Conservation (phyloP, 1,140 invertebrate species). For the Temnothorax nylanderi region DNA sequence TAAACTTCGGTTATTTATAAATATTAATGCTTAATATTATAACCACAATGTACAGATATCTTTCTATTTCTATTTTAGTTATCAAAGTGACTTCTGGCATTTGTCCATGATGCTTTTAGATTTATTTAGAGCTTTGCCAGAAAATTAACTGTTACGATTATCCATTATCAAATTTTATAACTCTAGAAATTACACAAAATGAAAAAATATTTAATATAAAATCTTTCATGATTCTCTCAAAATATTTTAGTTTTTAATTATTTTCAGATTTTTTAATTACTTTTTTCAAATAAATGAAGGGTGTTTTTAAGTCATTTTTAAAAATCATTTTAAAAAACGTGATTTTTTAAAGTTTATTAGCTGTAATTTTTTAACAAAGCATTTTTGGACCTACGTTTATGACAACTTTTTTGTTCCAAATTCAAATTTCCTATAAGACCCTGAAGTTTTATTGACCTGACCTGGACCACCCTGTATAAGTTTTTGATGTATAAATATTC, state of each 20-base stretch:
- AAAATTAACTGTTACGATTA: neutral
- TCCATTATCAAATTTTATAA: neutral
- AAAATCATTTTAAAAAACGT: too few species aligned
- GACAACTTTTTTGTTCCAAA: too few species aligned
- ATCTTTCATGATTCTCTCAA: neutral
- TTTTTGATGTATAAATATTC: constrained; percentile 26
- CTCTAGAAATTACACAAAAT: neutral
- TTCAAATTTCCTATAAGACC: too few species aligned
- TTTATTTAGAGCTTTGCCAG: constrained; percentile 9
- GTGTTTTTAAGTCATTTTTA: too few species aligned
- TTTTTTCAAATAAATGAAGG: too few species aligned
- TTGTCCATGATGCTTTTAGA: neutral
- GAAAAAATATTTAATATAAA: neutral
- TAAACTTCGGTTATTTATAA: neutral
- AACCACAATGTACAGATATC: neutral
- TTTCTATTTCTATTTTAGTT: neutral
- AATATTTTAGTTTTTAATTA: neutral
- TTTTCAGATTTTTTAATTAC: neutral
- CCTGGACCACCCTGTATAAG: too few species aligned
- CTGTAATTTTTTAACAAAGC: too few species aligned
- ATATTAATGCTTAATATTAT: neutral
- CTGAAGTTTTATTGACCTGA: too few species aligned
- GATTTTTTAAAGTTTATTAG: too few species aligned
- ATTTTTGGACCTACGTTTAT: too few species aligned
- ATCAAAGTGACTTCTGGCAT: neutral